These are phyloP conservation scores for Rhopalosiphum padi DNA, from an alignment of 1,140 invertebrate species.

Conservation along the genomic window DNA sequence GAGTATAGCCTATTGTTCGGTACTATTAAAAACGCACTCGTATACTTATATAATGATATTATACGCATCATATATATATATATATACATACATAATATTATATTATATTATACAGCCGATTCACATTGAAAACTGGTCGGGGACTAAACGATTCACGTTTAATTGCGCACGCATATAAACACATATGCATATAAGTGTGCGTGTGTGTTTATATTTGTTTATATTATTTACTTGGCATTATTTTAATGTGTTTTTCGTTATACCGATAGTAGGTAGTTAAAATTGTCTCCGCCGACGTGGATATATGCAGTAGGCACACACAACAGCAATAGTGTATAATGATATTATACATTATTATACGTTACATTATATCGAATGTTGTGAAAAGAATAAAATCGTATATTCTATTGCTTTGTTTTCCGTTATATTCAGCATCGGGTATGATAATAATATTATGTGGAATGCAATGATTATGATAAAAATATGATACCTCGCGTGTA, in stretches of 20 bases:
- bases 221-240: conserved; percentile 38
- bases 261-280: background rate
- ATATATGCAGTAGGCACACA: background rate
- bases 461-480: background rate
- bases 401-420: background rate
- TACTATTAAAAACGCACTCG: conserved; percentile 33
- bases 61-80: background rate
- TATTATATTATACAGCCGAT: conserved; percentile 16
- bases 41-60: conserved; percentile 1
- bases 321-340: background rate
- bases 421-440: background rate
- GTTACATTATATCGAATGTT: background rate
- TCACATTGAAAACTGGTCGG: conserved; percentile 18
- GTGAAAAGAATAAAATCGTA: background rate
- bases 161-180: background rate
- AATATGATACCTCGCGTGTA: background rate
- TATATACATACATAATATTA: background rate
- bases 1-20: conserved; percentile 24
- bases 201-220: conserved; percentile 6
- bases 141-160: conserved; percentile 51
- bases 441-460: background rate
- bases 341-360: background rate
- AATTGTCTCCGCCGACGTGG: background rate
- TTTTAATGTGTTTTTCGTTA: conserved; percentile 34
- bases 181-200: background rate